Percentiles rank a stretch among this genome's conserved stretches.
phyloP scores from a whole-genome alignment of 2,888 invertebrate species.

The Syritta pipiens region DNA sequence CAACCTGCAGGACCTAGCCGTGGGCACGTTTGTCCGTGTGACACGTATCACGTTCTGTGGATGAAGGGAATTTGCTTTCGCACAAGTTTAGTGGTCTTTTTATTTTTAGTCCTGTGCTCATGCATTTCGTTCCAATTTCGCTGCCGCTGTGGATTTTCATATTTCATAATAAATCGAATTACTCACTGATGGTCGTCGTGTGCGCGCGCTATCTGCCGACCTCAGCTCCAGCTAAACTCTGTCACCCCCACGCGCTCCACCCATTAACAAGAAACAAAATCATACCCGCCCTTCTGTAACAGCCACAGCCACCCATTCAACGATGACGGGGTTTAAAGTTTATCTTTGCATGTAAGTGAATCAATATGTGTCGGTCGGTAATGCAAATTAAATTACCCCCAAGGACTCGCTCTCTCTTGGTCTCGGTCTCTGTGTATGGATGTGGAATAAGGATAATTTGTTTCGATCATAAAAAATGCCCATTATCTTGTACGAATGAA shows the following conservation, averaged over 20 bases:
- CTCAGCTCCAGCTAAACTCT: constrained; percentile 7
- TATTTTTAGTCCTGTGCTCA: constrained; percentile 25
- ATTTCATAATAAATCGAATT: constrained; percentile 57
- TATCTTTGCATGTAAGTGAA: constrained; percentile 49
- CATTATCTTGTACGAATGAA: constrained; percentile 44
- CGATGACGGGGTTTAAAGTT: constrained; percentile 42
- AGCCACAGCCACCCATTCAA: background rate
- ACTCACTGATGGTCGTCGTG: constrained; percentile 7
- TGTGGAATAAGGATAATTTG: constrained; percentile 51
- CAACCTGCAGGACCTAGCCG: constrained; percentile 32
- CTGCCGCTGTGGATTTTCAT: constrained; percentile 38
- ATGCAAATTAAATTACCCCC: constrained; percentile 57
- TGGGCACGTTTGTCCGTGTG: constrained; percentile 31
- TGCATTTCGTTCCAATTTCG: constrained; percentile 23
- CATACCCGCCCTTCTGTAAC: background rate
- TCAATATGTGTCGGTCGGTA: constrained; percentile 56
- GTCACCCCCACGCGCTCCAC: background rate
- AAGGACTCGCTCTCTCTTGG: background rate
- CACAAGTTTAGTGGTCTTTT: constrained; percentile 25
- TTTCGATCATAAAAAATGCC: constrained; percentile 46
- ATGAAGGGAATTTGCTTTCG: constrained; percentile 29
- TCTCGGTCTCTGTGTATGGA: background rate
- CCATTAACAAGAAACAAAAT: constrained; percentile 3
- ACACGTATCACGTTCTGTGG: constrained; percentile 48
- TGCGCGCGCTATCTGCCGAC: constrained; percentile 25